Base-by-base conservation (phyloP, 2,113 vertebrate species). In the Quiscalus mexicanus region DNA sequence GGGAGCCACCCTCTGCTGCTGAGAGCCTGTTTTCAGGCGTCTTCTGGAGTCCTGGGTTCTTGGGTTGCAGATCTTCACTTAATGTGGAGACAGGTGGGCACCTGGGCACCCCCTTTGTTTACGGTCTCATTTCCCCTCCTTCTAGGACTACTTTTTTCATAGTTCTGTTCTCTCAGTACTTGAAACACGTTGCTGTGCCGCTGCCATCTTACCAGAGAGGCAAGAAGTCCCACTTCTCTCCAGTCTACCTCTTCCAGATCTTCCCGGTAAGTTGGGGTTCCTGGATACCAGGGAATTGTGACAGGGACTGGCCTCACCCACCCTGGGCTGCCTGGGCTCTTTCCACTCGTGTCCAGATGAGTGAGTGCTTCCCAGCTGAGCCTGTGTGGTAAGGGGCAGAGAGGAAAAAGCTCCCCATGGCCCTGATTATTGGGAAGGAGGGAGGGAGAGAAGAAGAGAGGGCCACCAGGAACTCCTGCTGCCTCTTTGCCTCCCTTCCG, bases 141-240 rank as follows among this genome's bases (percentile, higher is more conserved):
- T 81, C 87, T 97, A 99, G 99, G 98, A 99, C 99, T 52, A 98
- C 98, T 59, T 97, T 93, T 60, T 96, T 99, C 96, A 99, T 99
- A 91, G 97, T 99, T 93, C 96, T 99, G 59, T 99, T 99, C 97
- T 99, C 99, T 21, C 99, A 99, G 97, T 99, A 99, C 96, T 98
- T 99, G 94, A 98, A 99, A 21, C 98, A 99, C 53, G 89, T 99
- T 17, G 64, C 98, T 3, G 89, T 99, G 47, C 99, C 98, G 0
- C 69, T 99, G 83, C 99, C 99, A 0, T 80, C 95, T 37, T 99
- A 98, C 84, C 98, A 94, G 96, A 98, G 96, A 96, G 82, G 95
- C 84, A 98, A 98, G 96, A 99, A 98, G 74, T 97, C 98, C 44
- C 98, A 98, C 91, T 93, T 97, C 79, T 96, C 98, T 67, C 98